phyloP scores from a whole-genome alignment of 2,113 vertebrate genomes.

The cattle (Bos taurus) region ARS-UCD2.0 NC_037337.1:19236001-19236500 shows the following conservation, averaged over 20 bases:
- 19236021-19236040: background rate
- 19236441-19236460: background rate
- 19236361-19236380: slow-evolving; percentile 36
- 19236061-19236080: background rate
- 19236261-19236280: slow-evolving; percentile 93
- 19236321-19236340: slow-evolving; percentile 92
- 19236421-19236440: background rate
- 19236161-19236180: background rate
- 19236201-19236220: background rate
- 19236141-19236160: background rate
- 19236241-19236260: slow-evolving; percentile 89
- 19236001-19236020: background rate
- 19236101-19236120: background rate
- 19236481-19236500: background rate
- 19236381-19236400: background rate
- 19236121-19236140: background rate
- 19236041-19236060: background rate
- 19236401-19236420: background rate
- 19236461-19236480: background rate
- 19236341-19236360: slow-evolving; percentile 67
- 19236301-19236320: slow-evolving; percentile 95
- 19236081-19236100: background rate
- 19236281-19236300: slow-evolving; percentile 92
- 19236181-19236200: background rate
- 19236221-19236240: background rate